phyloP scores from a whole-genome alignment of 1,140 invertebrate genomes.

The Drosophila parabipectinata region DNA sequence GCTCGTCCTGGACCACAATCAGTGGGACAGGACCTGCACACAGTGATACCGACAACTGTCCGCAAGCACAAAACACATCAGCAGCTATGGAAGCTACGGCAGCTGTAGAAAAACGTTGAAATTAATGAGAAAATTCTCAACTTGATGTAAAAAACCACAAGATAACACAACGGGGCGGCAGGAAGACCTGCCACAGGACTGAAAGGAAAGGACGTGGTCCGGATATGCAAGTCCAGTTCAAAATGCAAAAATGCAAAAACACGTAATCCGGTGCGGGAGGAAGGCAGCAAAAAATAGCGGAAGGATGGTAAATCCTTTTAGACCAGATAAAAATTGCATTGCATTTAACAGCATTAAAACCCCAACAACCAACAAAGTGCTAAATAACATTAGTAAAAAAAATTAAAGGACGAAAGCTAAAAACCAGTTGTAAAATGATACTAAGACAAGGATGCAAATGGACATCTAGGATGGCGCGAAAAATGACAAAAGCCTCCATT shows the following conservation, averaged over 20 bases:
- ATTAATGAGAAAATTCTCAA: constrained; percentile 81
- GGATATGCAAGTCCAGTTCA: constrained; percentile 59
- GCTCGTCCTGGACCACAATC: constrained; percentile 29
- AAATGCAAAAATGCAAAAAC: constrained; percentile 77
- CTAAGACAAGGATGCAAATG: constrained; percentile 9
- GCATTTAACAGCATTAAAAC: constrained; percentile 72
- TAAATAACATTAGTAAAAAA: constrained; percentile 66
- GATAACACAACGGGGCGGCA: constrained; percentile 59
- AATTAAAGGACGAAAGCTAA: constrained; percentile 5
- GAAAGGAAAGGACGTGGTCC: constrained; percentile 25
- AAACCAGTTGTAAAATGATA: constrained; percentile 23
- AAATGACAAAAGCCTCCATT: constrained; percentile 55
- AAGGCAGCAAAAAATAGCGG: constrained; percentile 15
- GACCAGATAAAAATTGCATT: constrained; percentile 70
- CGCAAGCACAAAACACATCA: constrained; percentile 76
- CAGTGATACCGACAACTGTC: constrained; percentile 48
- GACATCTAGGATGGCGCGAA: constrained; percentile 8
- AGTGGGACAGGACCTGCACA: constrained; percentile 37
- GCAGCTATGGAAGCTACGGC: constrained; percentile 31
- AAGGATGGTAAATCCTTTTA: constrained; percentile 39
- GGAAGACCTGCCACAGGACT: background rate
- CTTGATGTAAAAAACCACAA: constrained; percentile 75
- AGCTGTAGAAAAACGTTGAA: constrained; percentile 69
- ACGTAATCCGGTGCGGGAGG: constrained; percentile 42
- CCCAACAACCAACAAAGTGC: constrained; percentile 44